A percentile compares a stretch with the other conserved stretches of the same genome.
phyloP scores from a whole-genome alignment of 2,113 vertebrate species.

The Antechinus flavipes region DNA sequence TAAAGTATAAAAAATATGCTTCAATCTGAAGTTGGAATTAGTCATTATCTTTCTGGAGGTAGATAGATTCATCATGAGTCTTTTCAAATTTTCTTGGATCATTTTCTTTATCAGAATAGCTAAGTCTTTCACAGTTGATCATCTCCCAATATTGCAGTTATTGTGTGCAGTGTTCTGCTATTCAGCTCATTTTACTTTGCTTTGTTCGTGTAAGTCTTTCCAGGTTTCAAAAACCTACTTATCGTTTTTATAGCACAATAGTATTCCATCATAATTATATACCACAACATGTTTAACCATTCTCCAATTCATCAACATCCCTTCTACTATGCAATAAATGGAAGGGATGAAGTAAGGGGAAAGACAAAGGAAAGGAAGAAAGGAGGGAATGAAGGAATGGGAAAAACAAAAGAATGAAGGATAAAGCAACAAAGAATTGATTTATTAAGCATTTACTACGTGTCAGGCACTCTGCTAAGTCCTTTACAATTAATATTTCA shows the following conservation, averaged over 20 bases:
- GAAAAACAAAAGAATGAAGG: too few species aligned
- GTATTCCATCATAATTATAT: background rate
- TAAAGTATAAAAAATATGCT: background rate
- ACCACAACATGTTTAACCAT: too few species aligned
- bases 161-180: background rate
- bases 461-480: background rate
- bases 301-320: background rate
- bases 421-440: background rate
- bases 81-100: background rate
- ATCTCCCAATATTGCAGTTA: too few species aligned
- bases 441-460: background rate
- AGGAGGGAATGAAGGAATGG: too few species aligned
- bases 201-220: background rate
- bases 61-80: background rate
- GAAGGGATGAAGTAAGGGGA: background rate
- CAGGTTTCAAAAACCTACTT: background rate
- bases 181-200: background rate
- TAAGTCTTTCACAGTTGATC: too few species aligned
- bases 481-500: background rate
- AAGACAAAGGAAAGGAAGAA: background rate
- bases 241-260: background rate
- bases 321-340: background rate
- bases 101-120: background rate
- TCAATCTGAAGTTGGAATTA: background rate
- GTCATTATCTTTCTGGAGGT: background rate